Percentiles rank a stretch among this genome's conserved stretches.
phyloP scores from a whole-genome alignment of 2,888 invertebrate genomes.

The Diarsia dahlii region DNA sequence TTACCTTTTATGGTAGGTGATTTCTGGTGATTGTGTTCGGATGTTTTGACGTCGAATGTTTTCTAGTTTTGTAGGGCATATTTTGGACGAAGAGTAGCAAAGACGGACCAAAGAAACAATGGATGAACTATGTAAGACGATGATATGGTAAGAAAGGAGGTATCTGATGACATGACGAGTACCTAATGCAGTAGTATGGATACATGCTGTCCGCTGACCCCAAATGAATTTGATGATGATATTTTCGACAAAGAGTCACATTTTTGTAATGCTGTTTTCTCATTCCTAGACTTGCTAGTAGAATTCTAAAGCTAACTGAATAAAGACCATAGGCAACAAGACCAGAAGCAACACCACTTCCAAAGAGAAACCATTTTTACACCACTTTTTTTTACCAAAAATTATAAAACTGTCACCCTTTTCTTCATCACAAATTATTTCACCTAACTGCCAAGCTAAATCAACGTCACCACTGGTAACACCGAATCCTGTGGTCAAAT shows the following conservation, averaged over 20 bases:
- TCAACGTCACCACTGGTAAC: slow-evolving; percentile 39
- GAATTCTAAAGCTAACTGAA: background rate
- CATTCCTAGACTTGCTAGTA: background rate
- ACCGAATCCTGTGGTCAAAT: slow-evolving; percentile 74
- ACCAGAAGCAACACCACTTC: background rate
- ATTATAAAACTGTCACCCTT: background rate
- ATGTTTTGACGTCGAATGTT: slow-evolving; percentile 9
- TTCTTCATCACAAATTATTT: background rate
- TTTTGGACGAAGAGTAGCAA: no score
- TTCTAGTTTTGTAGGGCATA: background rate
- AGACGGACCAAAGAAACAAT: no score
- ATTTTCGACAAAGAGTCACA: background rate
- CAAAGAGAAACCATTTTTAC: background rate
- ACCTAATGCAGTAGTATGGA: no score
- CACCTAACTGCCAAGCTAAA: slow-evolving; percentile 7
- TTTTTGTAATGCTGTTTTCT: background rate
- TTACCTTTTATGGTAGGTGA: slow-evolving; percentile 51
- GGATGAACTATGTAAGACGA: no score
- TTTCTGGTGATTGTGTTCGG: slow-evolving; percentile 7
- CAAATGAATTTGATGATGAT: no score
- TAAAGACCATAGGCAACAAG: background rate
- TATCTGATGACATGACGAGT: no score
- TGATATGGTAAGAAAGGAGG: no score
- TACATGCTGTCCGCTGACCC: no score
- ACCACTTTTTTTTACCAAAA: background rate